Evolutionary conservation across 1,140 invertebrate genomes (phyloP), one percentile per base, ranked within the genome.

Genomic region (Linepithema humile): DNA sequence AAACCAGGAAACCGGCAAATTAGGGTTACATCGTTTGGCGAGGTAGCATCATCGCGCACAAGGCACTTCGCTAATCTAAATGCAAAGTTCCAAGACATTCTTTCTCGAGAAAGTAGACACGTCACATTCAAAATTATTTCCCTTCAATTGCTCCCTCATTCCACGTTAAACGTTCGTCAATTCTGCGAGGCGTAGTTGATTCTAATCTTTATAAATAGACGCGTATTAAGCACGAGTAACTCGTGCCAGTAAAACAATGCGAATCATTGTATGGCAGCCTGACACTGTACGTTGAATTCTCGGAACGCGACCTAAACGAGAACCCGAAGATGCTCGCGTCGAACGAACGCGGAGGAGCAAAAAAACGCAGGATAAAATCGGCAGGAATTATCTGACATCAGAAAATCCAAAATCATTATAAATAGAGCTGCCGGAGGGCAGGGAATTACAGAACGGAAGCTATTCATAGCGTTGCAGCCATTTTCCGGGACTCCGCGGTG

Each of bases 391-490:
- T 35, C 48, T 29, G 70, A 59, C 23, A 40, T 69, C n/a, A 26
- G 35, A 88, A 80, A 88, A 88, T 88, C 40, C 65, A 74, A 87
- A 89, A 87, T 67, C 43, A 82, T 80, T 91, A 90, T 92, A 91
- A 88, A 90, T 91, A 90, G 87, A 72, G 78, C 75, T 40, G 48
- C 83, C 70, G 83, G 85, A 90, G 88, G 82, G 87, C 86, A 90
- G 65, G 59, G 87, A 87, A 91, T 74, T 87, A 92, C 89, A 89
- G 73, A 89, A 73, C 83, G 75, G 83, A 85, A 83, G 80, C 91
- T 93, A 93, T 93, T 92, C 84, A 91, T 92, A 93, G 92, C 85
- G 57, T 82, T 83, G 83, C 83, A 86, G 90, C 90, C 88, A 91
- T 93, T 93, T 92, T 93, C 91, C 90, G 90, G 90, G 90, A 91